These are phyloP conservation scores for Camelus dromedarius DNA, from an alignment of 2,113 vertebrate genomes.

Conservation along the genomic window DNA sequence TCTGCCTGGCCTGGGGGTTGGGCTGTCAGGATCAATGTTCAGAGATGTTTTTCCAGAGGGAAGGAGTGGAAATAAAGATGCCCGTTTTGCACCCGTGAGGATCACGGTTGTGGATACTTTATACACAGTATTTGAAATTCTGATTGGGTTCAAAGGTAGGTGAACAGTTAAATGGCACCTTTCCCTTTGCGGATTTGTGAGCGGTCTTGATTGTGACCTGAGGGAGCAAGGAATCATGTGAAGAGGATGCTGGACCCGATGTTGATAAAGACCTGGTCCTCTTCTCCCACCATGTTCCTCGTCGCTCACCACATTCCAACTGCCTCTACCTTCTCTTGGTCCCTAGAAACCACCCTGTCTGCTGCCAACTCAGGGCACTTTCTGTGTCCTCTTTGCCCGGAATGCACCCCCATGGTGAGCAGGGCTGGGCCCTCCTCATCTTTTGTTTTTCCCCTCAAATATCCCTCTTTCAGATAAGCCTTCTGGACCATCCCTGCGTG, in stretches of 20 bases:
- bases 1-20: neutral
- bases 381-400: neutral
- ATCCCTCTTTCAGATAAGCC: neutral
- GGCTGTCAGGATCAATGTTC: neutral
- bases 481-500: fast-evolving
- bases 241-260: neutral
- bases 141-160: neutral
- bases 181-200: neutral
- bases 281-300: neutral
- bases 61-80: neutral
- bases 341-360: neutral
- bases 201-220: neutral
- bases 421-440: neutral
- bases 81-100: neutral
- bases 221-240: neutral
- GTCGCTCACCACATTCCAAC: fast-evolving
- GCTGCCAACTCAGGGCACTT: no score
- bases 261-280: fast-evolving
- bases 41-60: neutral
- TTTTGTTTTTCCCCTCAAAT: neutral
- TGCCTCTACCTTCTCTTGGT: fast-evolving
- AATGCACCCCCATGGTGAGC: neutral
- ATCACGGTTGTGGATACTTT: fast-evolving
- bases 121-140: neutral
- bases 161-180: neutral